Percentiles rank a stretch among this genome's conserved stretches.
phyloP scores from a whole-genome alignment of 1,140 invertebrate genomes.

The Trissolcus basalis region DNA sequence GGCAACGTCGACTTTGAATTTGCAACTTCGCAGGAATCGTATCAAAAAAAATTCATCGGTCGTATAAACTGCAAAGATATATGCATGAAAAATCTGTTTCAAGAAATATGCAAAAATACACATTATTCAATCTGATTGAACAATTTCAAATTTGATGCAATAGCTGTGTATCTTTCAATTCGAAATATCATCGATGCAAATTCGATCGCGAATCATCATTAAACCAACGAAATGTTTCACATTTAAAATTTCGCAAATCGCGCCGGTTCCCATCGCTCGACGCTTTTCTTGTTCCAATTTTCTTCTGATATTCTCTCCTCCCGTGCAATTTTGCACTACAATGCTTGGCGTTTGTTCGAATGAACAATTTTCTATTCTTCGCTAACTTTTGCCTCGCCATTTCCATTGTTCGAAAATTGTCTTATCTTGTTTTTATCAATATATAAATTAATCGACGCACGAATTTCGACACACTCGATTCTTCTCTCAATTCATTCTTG shows the following conservation, averaged over 20 bases:
- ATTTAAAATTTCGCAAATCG: no score
- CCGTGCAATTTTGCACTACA: no score
- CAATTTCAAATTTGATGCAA: not conserved
- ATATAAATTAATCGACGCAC: slow-evolving; percentile 5
- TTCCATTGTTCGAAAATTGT: not conserved
- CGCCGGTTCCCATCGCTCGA: no score
- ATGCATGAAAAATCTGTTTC: not conserved
- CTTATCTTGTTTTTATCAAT: slow-evolving; percentile 17
- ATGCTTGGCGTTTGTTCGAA: no score
- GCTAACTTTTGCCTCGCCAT: no score
- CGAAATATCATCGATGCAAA: no score
- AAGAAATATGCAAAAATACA: not conserved
- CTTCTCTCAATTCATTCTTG: slow-evolving; percentile 5
- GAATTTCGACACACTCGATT: not conserved
- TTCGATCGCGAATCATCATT: no score
- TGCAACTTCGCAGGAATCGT: slow-evolving; percentile 79
- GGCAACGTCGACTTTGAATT: slow-evolving; percentile 78
- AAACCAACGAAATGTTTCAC: no score
- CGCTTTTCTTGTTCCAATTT: no score
- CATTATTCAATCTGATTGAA: not conserved
- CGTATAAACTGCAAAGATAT: slow-evolving; percentile 19
- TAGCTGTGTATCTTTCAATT: not conserved
- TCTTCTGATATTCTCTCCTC: no score
- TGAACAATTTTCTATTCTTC: no score
- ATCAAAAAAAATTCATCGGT: slow-evolving; percentile 77